Evolutionary conservation across 1,140 invertebrate species (phyloP), one percentile per base, ranked within the genome.

Genomic region (Drosophila pandora): DNA sequence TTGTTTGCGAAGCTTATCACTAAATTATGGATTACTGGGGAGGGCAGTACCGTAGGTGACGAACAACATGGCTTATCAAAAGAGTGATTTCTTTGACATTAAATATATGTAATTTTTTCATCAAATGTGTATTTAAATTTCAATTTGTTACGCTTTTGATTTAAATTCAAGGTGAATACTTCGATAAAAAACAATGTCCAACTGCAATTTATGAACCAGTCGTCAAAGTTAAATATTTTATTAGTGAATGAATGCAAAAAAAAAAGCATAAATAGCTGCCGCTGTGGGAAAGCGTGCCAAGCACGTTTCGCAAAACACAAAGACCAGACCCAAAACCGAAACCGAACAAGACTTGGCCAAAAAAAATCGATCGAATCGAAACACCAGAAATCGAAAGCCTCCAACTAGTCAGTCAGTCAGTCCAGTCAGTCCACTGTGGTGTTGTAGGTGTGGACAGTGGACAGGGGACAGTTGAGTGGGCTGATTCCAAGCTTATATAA

Each of bases 241-340:
- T 49, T 69, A 69, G 28, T 69, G 57, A 71, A 64, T 60, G 45
- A 53, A 53, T 71, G 50, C 43, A 71, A 64, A 76, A 56, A 50
- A 13, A 28, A 28, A 28, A 28, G 25, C 25, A 28, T 6, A 28
- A 28, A 28, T 39, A 32, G 34, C 37, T 65, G 71, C 47, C 41
- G 63, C 28, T 61, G 56, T 68, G 49, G 72, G 55, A 79, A 87
- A 67, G 78, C 75, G 75, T 82, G 82, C 82, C 82, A 85, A 79
- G 82, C 82, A 85, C 82, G 82, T 85, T 85, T 85, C 58, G 69
- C 73, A 65, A 62, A 68, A 73, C 55, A 55, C 61, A 79, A 55
- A 55, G 48, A 43, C 39, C 56, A 53, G 57, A 49, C 57, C 43
- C 43, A 67, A 68, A 61, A 12, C 34, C 57, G 25, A 48, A 67